Evolutionary conservation across 1,140 invertebrate species (phyloP), one percentile per base, ranked within the genome.

Genomic region (Drosophila bipectinata): DNA sequence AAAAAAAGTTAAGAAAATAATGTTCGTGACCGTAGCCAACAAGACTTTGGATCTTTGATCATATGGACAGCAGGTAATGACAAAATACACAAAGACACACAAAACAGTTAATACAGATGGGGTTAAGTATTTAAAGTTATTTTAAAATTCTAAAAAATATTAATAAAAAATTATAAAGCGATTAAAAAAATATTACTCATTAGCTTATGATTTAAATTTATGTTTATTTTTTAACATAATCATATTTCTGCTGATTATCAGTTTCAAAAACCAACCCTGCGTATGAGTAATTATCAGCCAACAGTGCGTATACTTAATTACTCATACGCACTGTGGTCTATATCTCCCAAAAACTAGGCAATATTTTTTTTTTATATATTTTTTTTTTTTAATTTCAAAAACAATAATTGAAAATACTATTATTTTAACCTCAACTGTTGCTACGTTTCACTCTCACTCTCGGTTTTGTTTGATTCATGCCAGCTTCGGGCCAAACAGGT

Each of bases 61-160:
- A 77, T 77, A 81, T 80, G 78, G 72, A 61, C 62, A 79, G 64
- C 78, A 83, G 61, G 76, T 84, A 83, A 79, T 83, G 76, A 84
- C 76, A 83, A 84, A 80, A 69, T 64, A 58, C 52, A 60, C 53
- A 56, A 47, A 67, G 53, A 52, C 28, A 72, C 44, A 55, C 30
- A 67, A 26, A 41, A 28, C 26, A 28, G 5, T 51, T 15, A 18
- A 64, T 39, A 28, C 49, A 52, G 10, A 10, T 8, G 32, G 0
- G 51, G 66, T n/a, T 4, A 21, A 4, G 1, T 9, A 15, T 44
- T 44, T 7, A 18, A 14, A 41, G 32, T 41, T 41, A 4, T 6
- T 3, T 21, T 3, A 28, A 28, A 28, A 28, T 28, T 7, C 5
- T 28, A 28, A 0, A 28, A 28, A 28, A 28, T 21, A 21, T 21